Evolutionary conservation across 1,140 invertebrate species (phyloP).

Genomic region (Meteorus sp.): DNA sequence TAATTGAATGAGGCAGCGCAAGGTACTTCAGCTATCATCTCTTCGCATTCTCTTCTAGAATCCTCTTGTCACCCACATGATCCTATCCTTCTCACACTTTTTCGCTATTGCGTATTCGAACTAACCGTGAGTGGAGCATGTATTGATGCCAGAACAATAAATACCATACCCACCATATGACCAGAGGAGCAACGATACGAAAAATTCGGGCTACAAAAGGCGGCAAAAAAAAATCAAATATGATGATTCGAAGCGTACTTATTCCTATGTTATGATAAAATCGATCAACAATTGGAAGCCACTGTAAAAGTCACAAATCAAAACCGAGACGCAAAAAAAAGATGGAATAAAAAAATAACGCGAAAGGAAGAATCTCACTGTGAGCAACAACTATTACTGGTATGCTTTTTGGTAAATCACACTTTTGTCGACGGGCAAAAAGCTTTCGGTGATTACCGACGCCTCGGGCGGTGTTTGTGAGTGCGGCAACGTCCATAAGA

Average conservation of each 20-base stretch:
- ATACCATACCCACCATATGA: too few species aligned
- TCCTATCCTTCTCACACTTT: too few species aligned
- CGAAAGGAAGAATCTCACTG: too few species aligned
- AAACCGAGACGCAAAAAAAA: not conserved
- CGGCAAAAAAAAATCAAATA: not conserved
- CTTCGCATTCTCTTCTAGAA: constrained; percentile 16
- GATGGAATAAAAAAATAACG: too few species aligned
- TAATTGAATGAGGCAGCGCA: constrained; percentile 26
- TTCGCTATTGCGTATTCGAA: too few species aligned
- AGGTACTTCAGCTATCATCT: not conserved
- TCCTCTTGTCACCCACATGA: too few species aligned
- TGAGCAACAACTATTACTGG: not conserved
- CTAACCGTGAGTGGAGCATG: too few species aligned
- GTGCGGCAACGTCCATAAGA: not conserved
- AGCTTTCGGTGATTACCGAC: constrained; percentile 23
- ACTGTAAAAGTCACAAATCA: too few species aligned
- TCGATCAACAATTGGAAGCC: constrained; percentile 21
- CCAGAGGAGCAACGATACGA: too few species aligned
- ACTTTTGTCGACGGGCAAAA: constrained; percentile 21
- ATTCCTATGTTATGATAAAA: constrained; percentile 19
- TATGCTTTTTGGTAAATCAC: constrained; percentile 25
- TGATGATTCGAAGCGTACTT: too few species aligned
- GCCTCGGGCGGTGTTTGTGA: not conserved
- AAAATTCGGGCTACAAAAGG: too few species aligned
- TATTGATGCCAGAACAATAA: too few species aligned